Percentiles rank a stretch among this genome's conserved stretches.
Conservation (phyloP, 2,113 vertebrate genomes). For the Crotalus horridus region DNA sequence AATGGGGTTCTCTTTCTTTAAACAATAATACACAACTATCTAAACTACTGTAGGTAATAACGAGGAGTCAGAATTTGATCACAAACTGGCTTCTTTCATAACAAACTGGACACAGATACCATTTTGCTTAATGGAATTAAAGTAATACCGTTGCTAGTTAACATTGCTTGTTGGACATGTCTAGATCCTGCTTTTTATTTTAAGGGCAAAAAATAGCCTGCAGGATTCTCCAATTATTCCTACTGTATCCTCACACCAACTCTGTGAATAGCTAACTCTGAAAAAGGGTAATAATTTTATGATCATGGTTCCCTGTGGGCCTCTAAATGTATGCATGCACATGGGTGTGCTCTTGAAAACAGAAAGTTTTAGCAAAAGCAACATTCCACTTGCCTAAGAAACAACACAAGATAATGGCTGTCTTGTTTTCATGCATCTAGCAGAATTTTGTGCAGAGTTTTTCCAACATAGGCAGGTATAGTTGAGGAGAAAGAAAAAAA, state of each 20-base stretch:
- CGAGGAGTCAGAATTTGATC: neutral
- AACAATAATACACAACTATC: neutral
- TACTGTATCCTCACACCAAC: neutral
- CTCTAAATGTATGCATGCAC: neutral
- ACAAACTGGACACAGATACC: neutral
- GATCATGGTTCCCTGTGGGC: neutral
- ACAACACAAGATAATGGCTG: neutral
- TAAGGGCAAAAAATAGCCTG: neutral
- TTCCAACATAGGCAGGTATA: neutral
- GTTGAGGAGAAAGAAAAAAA: neutral
- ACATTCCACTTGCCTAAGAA: neutral
- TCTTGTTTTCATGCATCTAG: neutral
- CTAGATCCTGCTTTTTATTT: neutral
- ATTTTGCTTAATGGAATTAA: neutral
- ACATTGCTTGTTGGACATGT: neutral
- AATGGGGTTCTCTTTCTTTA: neutral
- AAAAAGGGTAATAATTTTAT: neutral
- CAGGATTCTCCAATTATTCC: neutral
- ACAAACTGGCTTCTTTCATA: neutral
- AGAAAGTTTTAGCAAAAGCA: neutral
- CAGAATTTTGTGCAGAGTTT: neutral
- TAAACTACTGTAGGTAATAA: neutral
- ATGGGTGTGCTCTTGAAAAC: neutral
- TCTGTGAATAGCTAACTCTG: neutral
- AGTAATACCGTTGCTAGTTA: neutral